Evolutionary conservation across 2,888 invertebrate species (phyloP), one percentile per base, ranked within the genome.

Genomic region (Folsomia manolachei): DNA sequence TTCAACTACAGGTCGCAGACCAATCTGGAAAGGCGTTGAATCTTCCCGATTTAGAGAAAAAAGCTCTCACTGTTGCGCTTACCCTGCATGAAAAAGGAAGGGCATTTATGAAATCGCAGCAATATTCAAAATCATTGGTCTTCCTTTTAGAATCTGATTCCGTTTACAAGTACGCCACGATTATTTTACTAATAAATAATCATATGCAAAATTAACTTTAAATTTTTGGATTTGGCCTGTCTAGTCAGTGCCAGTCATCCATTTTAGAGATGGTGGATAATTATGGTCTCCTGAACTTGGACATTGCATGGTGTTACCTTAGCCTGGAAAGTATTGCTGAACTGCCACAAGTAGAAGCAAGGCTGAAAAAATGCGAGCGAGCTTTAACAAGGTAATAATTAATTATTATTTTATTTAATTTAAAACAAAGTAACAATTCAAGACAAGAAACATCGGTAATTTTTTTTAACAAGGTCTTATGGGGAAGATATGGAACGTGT

Each of bases 281-380:
- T 84, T 92, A 90, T 84, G 94, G 91, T 0, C 86, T 93, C 2
- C 86, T 94, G 39, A 92, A 93, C 84, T 85, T 94, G 81, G 94
- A 94, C 84, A 90, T 94, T 76, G 90, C 92, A n/a, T 94, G 94
- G 94, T 92, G 93, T 83, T 94, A 94, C 85, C 86, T 93, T 68
- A 89, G 90, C 81, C 86, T 94, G 25, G 88, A 89, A 83, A 90
- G 88, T 82, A 86, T 93, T 52, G 86, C 88, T 0, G 89, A 90
- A 79, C 83, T 91, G 64, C 90, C 90, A 2, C 92, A 93, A 84
- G 93, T 91, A 0, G 89, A 89, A 53, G 84, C 86, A 4, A 85
- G 93, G 14, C 85, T 94, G 61, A 84, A 84, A 18, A 84, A 87
- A 21, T 92, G 93, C 73, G 91, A 93, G 82, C 84, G 86, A 24